Evolutionary conservation across 1,140 invertebrate genomes (phyloP), one percentile per base, ranked within the genome.

Genomic region (Drosophila auraria): DNA sequence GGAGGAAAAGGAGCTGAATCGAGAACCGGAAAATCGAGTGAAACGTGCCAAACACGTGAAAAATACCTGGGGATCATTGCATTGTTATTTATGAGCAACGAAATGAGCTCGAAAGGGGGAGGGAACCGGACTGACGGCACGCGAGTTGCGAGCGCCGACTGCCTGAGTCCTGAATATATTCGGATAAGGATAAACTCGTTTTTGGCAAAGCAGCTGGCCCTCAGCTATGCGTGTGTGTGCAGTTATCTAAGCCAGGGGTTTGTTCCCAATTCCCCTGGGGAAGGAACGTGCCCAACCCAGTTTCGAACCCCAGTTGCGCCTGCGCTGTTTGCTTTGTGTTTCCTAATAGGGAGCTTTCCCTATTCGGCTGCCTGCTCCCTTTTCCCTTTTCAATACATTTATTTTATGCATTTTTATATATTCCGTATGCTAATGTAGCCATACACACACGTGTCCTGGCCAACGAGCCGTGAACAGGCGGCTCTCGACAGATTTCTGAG

Each of bases 11-110:
- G 1, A 17, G 5, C 20, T 5, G 42, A 87, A 82, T 84, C 71
- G 84, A 83, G 82, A 91, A 87, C 97, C 97, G 36, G 94, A 95
- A 78, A 98, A 97, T 93, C 96, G 98, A 92, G 94, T 96, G 77
- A 96, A 94, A 78, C 97, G 97, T 93, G 97, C 97, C 12, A 94
- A 94, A 68, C 97, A 97, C 87, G 97, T 98, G 6, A 97, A 97
- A 93, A 95, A 96, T 40, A 99, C 98, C 12, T 99, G 97, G 98
- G 97, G 96, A 91, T 81, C 87, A 70, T 68, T 78, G 80, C 78
- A 78, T 83, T 74, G 79, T 90, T 90, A 90, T 90, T 90, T 90
- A 91, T 90, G 86, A 86, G 79, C 86, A 90, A 79, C 86, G 81
- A 89, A 89, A 89, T 89, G 82, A 86, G 78, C 78, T 78, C 68